phyloP scores from a whole-genome alignment of 2,113 vertebrate genomes.

The Lamprotornis superbus region DNA sequence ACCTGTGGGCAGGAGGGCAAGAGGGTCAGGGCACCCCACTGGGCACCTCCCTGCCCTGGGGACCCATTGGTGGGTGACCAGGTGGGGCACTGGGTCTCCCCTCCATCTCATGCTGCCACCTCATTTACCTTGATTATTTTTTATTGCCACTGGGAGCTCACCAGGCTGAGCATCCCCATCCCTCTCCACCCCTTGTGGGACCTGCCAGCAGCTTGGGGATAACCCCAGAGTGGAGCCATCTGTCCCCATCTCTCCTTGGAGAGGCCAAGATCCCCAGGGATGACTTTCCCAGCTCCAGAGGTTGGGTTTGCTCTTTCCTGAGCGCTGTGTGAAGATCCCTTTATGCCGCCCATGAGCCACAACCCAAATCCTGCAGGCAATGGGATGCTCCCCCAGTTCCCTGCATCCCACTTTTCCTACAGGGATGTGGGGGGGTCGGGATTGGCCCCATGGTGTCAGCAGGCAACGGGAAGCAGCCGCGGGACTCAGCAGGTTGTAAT shows the following conservation, averaged over 20 bases:
- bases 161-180: neutral
- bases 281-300: neutral
- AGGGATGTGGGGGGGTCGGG: neutral
- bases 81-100: fast-evolving
- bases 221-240: neutral
- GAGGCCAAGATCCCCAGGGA: neutral
- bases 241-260: neutral
- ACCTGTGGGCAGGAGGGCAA: constrained; percentile 41
- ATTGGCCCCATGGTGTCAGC: neutral
- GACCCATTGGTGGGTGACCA: fast-evolving
- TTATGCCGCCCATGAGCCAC: fast-evolving
- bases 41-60: neutral
- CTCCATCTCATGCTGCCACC: neutral
- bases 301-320: neutral
- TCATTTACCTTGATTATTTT: neutral
- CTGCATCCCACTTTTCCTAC: fast-evolving
- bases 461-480: neutral
- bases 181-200: neutral
- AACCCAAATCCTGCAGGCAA: neutral
- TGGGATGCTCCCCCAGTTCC: fast-evolving
- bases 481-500: neutral
- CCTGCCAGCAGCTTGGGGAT: neutral
- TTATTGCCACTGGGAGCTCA: neutral
- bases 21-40: neutral
- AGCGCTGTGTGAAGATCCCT: neutral